Evolutionary conservation across 2,797 vertebrate species (phyloP).

Genomic region (Sarcoramphus papa): DNA sequence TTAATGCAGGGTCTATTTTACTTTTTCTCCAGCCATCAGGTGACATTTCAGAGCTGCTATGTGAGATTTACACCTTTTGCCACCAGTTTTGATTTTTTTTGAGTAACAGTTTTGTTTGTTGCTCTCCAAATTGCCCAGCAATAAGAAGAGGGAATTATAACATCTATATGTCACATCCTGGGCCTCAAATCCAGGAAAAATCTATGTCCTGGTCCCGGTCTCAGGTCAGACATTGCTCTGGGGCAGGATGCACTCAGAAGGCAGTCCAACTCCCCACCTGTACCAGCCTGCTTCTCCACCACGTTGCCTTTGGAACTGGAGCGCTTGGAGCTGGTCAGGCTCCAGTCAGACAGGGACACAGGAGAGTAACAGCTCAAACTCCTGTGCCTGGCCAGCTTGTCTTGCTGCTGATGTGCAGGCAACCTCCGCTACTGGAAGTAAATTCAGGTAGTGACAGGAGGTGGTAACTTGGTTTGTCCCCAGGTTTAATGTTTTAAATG

Average conservation of each 20-base stretch:
- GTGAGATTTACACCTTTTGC: not conserved
- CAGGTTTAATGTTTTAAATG: not conserved
- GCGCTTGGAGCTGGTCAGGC: not conserved
- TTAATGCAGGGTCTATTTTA: not conserved
- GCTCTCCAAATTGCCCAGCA: not conserved
- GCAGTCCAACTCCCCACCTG: accelerated
- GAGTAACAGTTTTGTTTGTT: not conserved
- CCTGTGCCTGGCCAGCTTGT: not conserved
- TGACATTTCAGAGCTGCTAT: not conserved
- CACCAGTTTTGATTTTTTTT: not conserved
- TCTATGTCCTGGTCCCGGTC: not conserved
- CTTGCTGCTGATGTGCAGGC: not conserved
- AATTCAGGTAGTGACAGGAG: not conserved
- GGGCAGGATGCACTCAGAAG: not conserved
- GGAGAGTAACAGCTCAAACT: not conserved
- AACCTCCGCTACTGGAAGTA: not conserved
- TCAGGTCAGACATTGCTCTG: not conserved
- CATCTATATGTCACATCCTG: not conserved
- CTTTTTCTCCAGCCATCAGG: not conserved
- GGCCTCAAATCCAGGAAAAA: not conserved
- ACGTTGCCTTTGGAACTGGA: accelerated
- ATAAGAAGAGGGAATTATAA: not conserved
- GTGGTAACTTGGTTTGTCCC: not conserved
- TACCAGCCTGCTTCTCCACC: not conserved
- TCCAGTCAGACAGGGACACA: not conserved